phyloP scores from a whole-genome alignment of 2,113 vertebrate genomes.

The Panthera uncia region DNA sequence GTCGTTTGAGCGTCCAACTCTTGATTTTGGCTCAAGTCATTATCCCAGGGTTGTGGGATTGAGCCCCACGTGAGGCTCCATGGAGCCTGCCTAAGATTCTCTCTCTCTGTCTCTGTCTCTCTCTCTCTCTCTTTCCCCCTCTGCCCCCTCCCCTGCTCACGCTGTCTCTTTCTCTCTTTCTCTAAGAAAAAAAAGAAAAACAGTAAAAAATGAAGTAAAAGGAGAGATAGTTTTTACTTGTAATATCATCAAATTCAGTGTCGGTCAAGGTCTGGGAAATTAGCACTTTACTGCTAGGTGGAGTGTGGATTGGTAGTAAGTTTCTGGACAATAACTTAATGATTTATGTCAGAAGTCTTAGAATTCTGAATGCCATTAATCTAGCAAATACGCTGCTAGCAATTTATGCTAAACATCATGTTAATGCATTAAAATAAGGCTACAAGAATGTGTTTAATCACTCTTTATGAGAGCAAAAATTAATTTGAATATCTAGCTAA shows the following conservation, averaged over 20 bases:
- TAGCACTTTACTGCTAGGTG: background rate
- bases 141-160: too few relatives aligned
- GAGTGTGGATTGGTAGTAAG: background rate
- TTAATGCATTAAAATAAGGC: background rate
- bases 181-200: too few relatives aligned
- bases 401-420: background rate
- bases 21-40: too few relatives aligned
- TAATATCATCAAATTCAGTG: background rate
- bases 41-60: too few relatives aligned
- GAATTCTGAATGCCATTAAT: background rate
- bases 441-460: background rate
- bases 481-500: constrained; percentile 22
- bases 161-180: too few relatives aligned
- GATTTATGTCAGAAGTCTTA: constrained; percentile 8
- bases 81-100: too few relatives aligned
- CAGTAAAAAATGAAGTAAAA: background rate
- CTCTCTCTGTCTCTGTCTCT: too few relatives aligned
- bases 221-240: background rate
- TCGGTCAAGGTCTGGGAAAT: background rate
- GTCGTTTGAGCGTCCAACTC: too few relatives aligned
- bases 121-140: too few relatives aligned
- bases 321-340: background rate
- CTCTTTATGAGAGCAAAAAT: constrained; percentile 4
- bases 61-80: too few relatives aligned
- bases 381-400: background rate